Evolutionary conservation across 2,888 invertebrate species (phyloP), one percentile per base, ranked within the genome.

Genomic region (Cephalotes varians): DNA sequence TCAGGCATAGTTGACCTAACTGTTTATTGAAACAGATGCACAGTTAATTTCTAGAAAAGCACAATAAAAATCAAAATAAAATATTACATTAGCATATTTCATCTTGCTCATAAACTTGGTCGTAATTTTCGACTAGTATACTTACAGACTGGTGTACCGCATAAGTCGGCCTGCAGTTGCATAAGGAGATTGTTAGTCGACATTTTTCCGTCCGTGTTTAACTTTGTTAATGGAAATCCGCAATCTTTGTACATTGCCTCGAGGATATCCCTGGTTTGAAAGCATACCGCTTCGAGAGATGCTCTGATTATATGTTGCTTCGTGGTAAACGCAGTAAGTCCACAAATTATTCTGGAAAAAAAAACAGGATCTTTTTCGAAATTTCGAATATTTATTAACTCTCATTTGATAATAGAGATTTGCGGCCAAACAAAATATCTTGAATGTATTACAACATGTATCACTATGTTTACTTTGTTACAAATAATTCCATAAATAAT

Each of bases 191-290:
- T 97, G 94, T 99, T 99, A 7, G 96, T 96, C 0, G 98, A 98
- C 97, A 99, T 97, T 91, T 97, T 97, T 0, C 99, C 99, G 93
- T 99, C 99, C 0, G 99, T 98, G 94, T 98, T 97, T 0, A 99
- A 95, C 91, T 97, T 97, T 0, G 96, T 96, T 28, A 99, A 95
- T 0, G 97, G 97, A 93, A 97, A 96, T 0, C 98, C 98, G 92
- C 98, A 98, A 95, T 99, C 99, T 95, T 98, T 97, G 92, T 98
- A 96, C 98, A 99, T 99, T 0, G 98, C 98, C 94, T 99, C 98
- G 71, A 99, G 95, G 88, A 99, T 97, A 94, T 99, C 99, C 87
- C 97, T 96, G 0, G 99, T 98, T 95, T 99, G 99, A 94, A 98
- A 99, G 92, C 99, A 98, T 1, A 99, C 98, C 0, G 99, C 98